These are phyloP conservation scores for Lepisosteus osseus DNA, from an alignment of 2,113 vertebrate genomes.

Conservation along the genomic window DNA sequence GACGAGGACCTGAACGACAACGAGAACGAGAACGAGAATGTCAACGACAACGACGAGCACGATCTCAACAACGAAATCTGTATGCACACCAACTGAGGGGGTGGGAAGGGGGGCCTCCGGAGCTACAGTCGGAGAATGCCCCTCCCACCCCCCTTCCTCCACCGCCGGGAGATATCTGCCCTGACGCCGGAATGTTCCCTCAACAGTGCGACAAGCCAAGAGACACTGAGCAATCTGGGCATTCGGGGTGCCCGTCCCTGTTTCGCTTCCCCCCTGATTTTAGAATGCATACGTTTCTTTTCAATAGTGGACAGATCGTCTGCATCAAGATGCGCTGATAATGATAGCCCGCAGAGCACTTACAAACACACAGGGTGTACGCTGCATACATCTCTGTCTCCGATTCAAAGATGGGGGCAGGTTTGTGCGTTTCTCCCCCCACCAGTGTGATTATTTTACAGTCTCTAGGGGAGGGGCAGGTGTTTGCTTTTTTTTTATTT, in stretches of 20 bases:
- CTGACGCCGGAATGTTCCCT: constrained; percentile 42
- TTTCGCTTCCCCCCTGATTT: neutral
- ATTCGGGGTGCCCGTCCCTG: too few species aligned
- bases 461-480: constrained; percentile 25
- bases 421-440: constrained; percentile 26
- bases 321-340: neutral
- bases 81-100: constrained; percentile 90
- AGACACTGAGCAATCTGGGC: too few species aligned
- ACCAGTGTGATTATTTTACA: constrained; percentile 31
- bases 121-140: constrained; percentile 21
- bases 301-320: neutral
- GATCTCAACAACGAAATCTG: constrained; percentile 79
- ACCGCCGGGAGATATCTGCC: constrained; percentile 51
- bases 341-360: neutral
- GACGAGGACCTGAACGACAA: constrained; percentile 80
- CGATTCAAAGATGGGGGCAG: constrained; percentile 1
- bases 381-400: neutral
- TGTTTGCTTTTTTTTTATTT: constrained; percentile 45
- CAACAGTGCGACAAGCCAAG: neutral
- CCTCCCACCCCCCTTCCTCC: constrained; percentile 32
- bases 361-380: neutral
- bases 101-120: neutral
- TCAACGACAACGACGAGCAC: constrained; percentile 64
- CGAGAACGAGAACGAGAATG: constrained; percentile 66
- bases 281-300: neutral